phyloP scores from a whole-genome alignment of 2,888 invertebrate species.

The Cephus pulcher region DNA sequence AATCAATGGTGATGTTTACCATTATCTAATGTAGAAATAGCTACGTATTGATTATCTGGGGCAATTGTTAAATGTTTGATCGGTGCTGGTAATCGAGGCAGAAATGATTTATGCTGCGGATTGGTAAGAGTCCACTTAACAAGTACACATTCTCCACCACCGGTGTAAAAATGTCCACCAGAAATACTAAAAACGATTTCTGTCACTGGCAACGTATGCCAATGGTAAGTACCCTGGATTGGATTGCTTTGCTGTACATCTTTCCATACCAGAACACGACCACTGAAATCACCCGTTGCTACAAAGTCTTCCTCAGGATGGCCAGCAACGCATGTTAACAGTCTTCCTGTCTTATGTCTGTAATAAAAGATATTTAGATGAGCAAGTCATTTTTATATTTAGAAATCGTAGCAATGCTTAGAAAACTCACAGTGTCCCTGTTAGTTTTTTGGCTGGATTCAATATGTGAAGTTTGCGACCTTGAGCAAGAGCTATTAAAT shows the following conservation, averaged over 20 bases:
- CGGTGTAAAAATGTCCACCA: conserved; percentile 77
- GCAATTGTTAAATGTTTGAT: conserved; percentile 75
- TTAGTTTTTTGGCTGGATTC: conserved; percentile 49
- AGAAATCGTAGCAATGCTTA: not conserved
- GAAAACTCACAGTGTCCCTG: conserved; percentile 45
- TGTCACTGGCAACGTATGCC: conserved; percentile 80
- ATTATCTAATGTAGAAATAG: conserved; percentile 79
- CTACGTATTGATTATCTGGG: conserved; percentile 73
- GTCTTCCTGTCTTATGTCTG: conserved; percentile 51
- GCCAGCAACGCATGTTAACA: conserved; percentile 74
- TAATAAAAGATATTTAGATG: not conserved
- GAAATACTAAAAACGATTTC: conserved; percentile 74
- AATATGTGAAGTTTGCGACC: conserved; percentile 51
- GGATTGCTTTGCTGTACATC: conserved; percentile 58
- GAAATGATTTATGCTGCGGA: conserved; percentile 69
- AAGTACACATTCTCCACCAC: conserved; percentile 82
- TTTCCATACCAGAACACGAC: conserved; percentile 76
- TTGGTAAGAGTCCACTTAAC: conserved; percentile 79
- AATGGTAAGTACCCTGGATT: conserved; percentile 73
- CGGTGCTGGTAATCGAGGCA: conserved; percentile 79
- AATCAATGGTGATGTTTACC: conserved; percentile 52
- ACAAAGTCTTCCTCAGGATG: conserved; percentile 76
- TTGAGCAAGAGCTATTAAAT: conserved; percentile 56
- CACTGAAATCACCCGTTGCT: conserved; percentile 77
- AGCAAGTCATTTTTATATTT: not conserved